Percentiles rank a stretch among this genome's conserved stretches.
These are phyloP conservation scores for Nymphalis io DNA, from an alignment of 1,140 invertebrate species.

Conservation along the genomic window DNA sequence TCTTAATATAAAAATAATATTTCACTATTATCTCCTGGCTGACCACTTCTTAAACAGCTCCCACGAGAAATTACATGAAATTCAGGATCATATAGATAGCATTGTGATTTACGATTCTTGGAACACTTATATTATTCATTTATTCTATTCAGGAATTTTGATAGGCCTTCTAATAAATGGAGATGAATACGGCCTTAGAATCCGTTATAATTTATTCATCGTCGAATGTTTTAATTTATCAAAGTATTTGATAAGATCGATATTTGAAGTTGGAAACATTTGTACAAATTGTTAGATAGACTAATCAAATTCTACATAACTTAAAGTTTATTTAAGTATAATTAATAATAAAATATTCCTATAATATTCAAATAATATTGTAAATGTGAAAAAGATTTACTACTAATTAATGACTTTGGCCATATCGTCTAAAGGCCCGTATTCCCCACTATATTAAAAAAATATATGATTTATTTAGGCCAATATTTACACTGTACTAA, in stretches of 20 bases:
- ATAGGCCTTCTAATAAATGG: constrained; percentile 9
- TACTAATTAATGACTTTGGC: too few species aligned
- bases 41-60: constrained; percentile 22
- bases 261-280: background rate
- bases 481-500: too few species aligned
- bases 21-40: constrained; percentile 6
- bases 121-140: constrained; percentile 19
- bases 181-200: background rate
- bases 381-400: too few species aligned
- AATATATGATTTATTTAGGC: too few species aligned
- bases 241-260: background rate
- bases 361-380: too few species aligned
- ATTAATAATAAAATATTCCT: too few species aligned
- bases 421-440: too few species aligned
- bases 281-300: background rate
- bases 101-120: constrained; percentile 18
- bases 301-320: too few species aligned
- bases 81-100: constrained; percentile 22
- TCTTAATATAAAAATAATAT: constrained; percentile 8
- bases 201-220: background rate
- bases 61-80: constrained; percentile 35
- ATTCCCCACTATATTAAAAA: too few species aligned
- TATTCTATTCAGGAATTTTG: constrained; percentile 16
- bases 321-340: too few species aligned
- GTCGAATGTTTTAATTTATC: background rate